Evolutionary conservation across 2,888 invertebrate species (phyloP).

Genomic region (Drepana falcataria): DNA sequence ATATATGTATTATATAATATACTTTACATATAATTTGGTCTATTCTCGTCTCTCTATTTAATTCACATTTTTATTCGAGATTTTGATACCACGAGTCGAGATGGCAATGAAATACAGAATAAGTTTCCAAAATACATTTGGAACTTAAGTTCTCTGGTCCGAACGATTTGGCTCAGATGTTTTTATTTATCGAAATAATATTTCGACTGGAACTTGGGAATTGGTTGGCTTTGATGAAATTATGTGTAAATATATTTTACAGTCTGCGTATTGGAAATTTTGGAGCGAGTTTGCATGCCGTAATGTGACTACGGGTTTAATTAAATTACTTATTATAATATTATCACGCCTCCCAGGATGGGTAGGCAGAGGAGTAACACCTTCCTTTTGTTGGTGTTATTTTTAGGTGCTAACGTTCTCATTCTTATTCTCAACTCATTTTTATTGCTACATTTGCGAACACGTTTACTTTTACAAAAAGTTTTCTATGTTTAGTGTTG

Average conservation of each 20-base stretch:
- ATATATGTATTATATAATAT: too few species aligned
- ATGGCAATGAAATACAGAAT: neutral
- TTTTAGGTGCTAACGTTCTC: too few species aligned
- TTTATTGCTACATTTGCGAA: too few species aligned
- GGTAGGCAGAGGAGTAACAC: too few species aligned
- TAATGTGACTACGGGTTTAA: neutral
- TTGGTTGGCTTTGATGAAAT: neutral
- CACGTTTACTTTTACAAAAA: too few species aligned
- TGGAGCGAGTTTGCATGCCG: neutral
- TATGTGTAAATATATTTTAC: neutral
- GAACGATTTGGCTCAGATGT: slow-evolving; percentile 5
- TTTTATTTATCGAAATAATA: neutral
- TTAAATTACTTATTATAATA: too few species aligned
- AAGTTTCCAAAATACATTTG: neutral
- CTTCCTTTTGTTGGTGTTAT: too few species aligned
- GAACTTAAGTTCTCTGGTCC: neutral
- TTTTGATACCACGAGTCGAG: neutral
- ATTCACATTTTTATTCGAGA: neutral
- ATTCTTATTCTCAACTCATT: too few species aligned
- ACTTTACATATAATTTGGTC: too few species aligned
- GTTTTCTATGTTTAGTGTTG: too few species aligned
- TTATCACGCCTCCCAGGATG: too few species aligned
- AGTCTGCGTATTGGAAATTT: neutral
- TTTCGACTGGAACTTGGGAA: neutral
- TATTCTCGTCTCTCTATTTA: too few species aligned